Evolutionary conservation across 2,888 invertebrate genomes (phyloP), one percentile per base, ranked within the genome.

Genomic region (Onthophagus sagittarius): DNA sequence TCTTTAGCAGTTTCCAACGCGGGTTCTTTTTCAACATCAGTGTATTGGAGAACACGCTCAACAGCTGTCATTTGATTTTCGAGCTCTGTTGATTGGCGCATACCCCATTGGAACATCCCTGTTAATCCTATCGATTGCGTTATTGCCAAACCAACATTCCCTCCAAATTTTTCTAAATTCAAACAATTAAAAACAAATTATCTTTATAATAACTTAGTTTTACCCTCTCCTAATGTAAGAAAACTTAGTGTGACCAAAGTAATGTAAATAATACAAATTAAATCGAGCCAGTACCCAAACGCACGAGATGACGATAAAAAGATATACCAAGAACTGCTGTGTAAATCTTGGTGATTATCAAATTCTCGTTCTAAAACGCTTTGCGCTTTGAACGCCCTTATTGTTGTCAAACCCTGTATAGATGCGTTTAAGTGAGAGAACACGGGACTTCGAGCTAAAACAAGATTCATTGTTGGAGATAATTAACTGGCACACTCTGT

Each of bases 211-310:
- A 67, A 67, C 5, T 15, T 67, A 71, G 15, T 71, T 13, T 76
- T 87, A 88, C 88, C 87, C 82, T 86, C 87, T 39, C 90, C 88
- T 71, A 93, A 86, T 0, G 94, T 83, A 72, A 98, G 90, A 85
- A 96, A 95, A 80, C 94, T 94, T 79, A 95, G 87, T 0, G 97
- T 95, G 0, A 98, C 96, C 65, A 94, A 84, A 0, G 91, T 90
- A 74, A 98, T 94, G 85, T 97, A 98, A 4, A 94, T 77, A 0
- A 95, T 91, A 82, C 97, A 97, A 71, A 96, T 90, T 77, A 95
- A 88, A 84, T 99, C 99, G 80, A 99, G 86, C 90, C 95, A 95
- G 81, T 97, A 94, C 0, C 97, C 98, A 82, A 99, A 97, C 79
- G 98, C 97, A 75, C 98, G 91, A 14, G 95, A 94, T 4, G 95